A percentile compares a stretch with the other conserved stretches of the same genome.
These are phyloP conservation scores for Trachops cirrhosus DNA, from an alignment of 2,797 vertebrate genomes.

Conservation along the genomic window DNA sequence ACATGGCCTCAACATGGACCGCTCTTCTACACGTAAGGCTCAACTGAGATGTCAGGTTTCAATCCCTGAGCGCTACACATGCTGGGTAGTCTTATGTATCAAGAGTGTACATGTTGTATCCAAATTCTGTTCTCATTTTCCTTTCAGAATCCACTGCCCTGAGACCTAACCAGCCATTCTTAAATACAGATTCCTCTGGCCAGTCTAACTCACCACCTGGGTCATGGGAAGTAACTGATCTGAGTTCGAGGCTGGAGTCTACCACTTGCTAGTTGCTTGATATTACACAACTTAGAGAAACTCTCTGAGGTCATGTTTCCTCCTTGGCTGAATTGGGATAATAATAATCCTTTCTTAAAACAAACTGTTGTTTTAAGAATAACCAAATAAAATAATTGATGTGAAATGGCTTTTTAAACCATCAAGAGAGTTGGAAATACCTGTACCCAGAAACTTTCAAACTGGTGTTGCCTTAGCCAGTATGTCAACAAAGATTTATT, in stretches of 20 bases:
- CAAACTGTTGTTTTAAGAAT: not conserved
- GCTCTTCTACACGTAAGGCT: not conserved
- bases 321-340: not conserved
- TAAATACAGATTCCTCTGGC: not conserved
- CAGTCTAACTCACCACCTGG: not conserved
- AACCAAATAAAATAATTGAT: not conserved
- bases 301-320: not conserved
- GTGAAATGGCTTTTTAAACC: not conserved
- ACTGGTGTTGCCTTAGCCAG: not conserved
- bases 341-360: constrained; percentile 25
- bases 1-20: fast-evolving
- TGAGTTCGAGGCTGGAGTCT: not conserved
- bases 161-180: not conserved
- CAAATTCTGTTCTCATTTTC: not conserved
- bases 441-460: not conserved
- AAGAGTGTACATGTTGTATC: not conserved
- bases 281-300: not conserved
- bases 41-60: not conserved
- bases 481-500: not conserved
- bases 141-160: not conserved
- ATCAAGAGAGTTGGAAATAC: not conserved
- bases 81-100: not conserved
- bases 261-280: not conserved
- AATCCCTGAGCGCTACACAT: not conserved
- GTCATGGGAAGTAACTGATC: not conserved